These are phyloP conservation scores for Meteorus cinctellus DNA, from an alignment of 2,888 invertebrate genomes.

Conservation along the genomic window DNA sequence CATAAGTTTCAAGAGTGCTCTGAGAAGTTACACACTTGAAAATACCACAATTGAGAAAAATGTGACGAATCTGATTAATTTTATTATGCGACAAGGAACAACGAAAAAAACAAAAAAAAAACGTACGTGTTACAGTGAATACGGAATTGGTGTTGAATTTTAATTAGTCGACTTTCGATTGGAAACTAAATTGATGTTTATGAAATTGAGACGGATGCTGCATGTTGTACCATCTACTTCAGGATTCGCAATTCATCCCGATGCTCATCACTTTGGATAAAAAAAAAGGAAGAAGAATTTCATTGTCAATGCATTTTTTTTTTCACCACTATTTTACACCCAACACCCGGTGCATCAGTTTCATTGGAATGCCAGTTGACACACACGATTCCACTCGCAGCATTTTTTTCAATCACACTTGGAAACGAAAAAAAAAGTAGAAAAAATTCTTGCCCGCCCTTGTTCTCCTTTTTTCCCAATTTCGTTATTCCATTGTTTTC, in stretches of 20 bases:
- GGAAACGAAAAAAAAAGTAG: constrained; percentile 1
- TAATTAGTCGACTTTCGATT: too few species aligned
- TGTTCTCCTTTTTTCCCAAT: constrained; percentile 2
- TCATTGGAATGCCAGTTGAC: background rate
- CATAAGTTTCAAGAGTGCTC: background rate
- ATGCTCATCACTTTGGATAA: background rate
- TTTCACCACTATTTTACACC: background rate
- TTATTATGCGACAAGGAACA: too few species aligned
- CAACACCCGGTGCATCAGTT: background rate
- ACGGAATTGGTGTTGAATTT: too few species aligned
- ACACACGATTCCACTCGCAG: background rate
- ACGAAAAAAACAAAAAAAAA: background rate
- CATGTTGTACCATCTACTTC: background rate
- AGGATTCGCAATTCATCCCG: background rate
- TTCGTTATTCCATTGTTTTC: background rate
- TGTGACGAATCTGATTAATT: too few species aligned
- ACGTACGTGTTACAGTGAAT: too few species aligned
- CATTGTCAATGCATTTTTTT: background rate
- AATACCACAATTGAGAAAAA: background rate
- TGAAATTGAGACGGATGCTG: background rate
- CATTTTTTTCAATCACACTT: background rate
- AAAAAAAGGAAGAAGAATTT: background rate
- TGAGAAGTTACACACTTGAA: background rate
- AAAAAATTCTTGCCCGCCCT: constrained; percentile 17
- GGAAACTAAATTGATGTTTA: too few species aligned